Evolutionary conservation across 2,888 invertebrate species (phyloP).

Genomic region (Nesidiocoris tenuis): DNA sequence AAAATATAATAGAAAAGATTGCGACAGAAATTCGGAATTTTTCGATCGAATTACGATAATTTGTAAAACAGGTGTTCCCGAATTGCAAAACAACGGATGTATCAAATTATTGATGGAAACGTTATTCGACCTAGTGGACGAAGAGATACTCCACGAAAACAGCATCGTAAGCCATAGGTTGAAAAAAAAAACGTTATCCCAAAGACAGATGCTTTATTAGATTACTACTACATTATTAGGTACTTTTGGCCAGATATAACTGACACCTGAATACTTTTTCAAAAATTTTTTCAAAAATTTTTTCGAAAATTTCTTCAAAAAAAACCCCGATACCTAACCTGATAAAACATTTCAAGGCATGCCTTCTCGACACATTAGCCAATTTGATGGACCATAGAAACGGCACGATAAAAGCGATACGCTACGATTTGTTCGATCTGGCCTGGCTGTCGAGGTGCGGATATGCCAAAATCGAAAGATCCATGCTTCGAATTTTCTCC

Average conservation of each 20-base stretch:
- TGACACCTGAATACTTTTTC: too few relatives aligned
- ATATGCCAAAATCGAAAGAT: not conserved
- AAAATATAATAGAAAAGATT: too few relatives aligned
- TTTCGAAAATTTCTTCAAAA: too few relatives aligned
- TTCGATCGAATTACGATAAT: too few relatives aligned
- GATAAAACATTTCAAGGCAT: too few relatives aligned
- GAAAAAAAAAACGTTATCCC: too few relatives aligned
- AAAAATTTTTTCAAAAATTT: too few relatives aligned
- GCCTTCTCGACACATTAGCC: constrained; percentile 10
- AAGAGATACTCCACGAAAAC: not conserved
- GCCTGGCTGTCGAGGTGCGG: constrained; percentile 18
- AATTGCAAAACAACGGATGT: not conserved
- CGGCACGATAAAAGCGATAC: constrained; percentile 22
- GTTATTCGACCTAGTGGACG: not conserved
- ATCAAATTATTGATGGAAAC: not conserved
- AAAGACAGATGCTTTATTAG: too few relatives aligned
- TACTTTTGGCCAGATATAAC: too few relatives aligned
- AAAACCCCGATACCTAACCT: too few relatives aligned
- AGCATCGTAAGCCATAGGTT: not conserved
- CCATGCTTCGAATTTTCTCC: constrained; percentile 11
- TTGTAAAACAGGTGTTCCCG: not conserved
- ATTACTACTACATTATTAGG: too few relatives aligned
- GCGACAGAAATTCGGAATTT: too few relatives aligned
- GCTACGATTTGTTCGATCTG: constrained; percentile 33
- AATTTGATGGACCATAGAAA: constrained; percentile 23